These are phyloP conservation scores for Phalera bucephala DNA, from an alignment of 2,888 invertebrate genomes.

Conservation along the genomic window DNA sequence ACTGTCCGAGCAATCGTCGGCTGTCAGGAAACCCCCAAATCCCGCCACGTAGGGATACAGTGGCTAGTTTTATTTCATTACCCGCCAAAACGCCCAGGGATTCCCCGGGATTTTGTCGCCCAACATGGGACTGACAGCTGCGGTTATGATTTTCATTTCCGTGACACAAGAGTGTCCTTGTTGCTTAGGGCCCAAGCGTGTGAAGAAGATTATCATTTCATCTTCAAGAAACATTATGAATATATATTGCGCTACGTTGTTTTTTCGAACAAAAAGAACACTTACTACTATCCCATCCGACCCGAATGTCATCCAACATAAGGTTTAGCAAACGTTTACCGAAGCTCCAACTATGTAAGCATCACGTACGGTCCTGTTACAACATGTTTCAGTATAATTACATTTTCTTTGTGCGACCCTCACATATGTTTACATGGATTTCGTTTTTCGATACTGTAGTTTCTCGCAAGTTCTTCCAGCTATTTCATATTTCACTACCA, in stretches of 20 bases:
- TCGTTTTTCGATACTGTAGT: constrained; percentile 18
- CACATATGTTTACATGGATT: constrained; percentile 10
- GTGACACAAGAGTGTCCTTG: constrained; percentile 16
- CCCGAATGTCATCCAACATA: too few species aligned
- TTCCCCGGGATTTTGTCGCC: constrained; percentile 38
- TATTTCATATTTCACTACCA: constrained; percentile 10
- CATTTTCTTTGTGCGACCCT: constrained; percentile 42
- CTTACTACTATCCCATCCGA: too few species aligned
- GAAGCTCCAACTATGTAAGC: constrained; percentile 25
- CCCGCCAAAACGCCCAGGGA: constrained; percentile 33
- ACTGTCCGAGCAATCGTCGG: constrained; percentile 40
- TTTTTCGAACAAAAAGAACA: too few species aligned
- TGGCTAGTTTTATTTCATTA: constrained; percentile 59
- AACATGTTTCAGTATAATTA: constrained; percentile 44
- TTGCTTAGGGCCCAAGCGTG: constrained; percentile 7
- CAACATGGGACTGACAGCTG: constrained; percentile 34
- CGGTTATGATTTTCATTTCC: constrained; percentile 36
- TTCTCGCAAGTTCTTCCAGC: constrained; percentile 15
- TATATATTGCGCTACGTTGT: too few species aligned
- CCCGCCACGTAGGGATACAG: constrained; percentile 41
- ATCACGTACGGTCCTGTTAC: constrained; percentile 24
- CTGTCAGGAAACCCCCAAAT: constrained; percentile 43
- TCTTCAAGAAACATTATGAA: background rate
- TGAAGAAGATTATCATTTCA: background rate
- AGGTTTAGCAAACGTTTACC: constrained; percentile 24